phyloP scores from a whole-genome alignment of 2,888 invertebrate species.

The Taphrorychus bicolor region DNA sequence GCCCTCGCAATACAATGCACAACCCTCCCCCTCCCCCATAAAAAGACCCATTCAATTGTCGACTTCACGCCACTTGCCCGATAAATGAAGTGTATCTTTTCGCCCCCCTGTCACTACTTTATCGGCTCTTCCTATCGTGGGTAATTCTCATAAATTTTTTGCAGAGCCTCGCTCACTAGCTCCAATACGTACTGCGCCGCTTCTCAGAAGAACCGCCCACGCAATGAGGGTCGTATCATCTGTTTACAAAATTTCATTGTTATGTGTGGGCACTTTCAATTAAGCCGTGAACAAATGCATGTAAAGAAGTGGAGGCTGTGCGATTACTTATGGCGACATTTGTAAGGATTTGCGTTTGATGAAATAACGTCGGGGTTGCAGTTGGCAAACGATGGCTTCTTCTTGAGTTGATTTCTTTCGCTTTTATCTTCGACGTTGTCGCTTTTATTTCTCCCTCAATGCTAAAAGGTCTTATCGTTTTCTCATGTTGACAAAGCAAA shows the following conservation, averaged over 20 bases:
- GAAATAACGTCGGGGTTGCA: conserved; percentile 43
- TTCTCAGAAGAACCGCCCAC: neutral
- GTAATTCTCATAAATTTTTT: neutral
- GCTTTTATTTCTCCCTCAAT: too few species aligned
- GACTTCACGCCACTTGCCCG: conserved; percentile 34
- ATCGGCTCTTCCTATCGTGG: too few species aligned
- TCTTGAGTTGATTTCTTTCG: too few species aligned
- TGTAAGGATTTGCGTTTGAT: conserved; percentile 50
- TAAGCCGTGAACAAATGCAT: conserved; percentile 51
- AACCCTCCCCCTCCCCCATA: too few species aligned
- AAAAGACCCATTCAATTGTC: conserved; percentile 20
- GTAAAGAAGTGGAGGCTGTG: conserved; percentile 43
- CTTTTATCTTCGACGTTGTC: neutral
- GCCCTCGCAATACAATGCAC: too few species aligned
- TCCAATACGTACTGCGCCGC: neutral
- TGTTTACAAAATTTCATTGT: conserved; percentile 55
- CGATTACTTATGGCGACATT: conserved; percentile 44
- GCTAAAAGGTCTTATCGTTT: neutral
- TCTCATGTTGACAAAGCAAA: neutral
- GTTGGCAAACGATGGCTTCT: too few species aligned
- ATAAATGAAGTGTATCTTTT: conserved; percentile 43
- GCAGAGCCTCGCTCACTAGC: too few species aligned
- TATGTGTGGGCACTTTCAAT: conserved; percentile 58
- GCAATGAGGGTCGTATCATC: neutral
- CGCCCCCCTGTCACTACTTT: conserved; percentile 18